Conservation (phyloP, 2,113 vertebrate species). For the Acanthisitta chloris region DNA sequence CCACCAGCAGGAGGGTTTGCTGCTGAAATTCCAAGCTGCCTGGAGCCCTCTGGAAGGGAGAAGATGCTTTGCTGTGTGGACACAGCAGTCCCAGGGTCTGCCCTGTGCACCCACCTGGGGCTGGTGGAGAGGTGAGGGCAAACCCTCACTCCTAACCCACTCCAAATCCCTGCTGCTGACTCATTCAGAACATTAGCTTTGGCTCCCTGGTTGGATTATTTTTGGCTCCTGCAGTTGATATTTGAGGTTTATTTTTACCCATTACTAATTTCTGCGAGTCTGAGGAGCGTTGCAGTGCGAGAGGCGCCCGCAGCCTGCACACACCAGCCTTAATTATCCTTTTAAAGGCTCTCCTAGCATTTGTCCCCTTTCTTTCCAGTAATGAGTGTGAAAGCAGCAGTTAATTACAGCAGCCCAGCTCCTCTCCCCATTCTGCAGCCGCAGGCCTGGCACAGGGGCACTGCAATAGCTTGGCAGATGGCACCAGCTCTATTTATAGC, state of each 20-base stretch:
- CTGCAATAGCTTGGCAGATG: slow-evolving; percentile 77
- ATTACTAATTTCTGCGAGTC: background rate
- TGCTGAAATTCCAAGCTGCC: background rate
- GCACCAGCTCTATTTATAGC: slow-evolving; percentile 77
- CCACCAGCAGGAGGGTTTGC: background rate
- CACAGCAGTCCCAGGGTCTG: background rate
- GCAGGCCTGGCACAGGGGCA: no score
- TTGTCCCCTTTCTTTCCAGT: background rate
- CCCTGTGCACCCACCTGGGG: background rate
- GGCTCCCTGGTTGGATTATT: background rate
- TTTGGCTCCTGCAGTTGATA: background rate
- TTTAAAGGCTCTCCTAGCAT: background rate
- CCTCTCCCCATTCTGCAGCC: slow-evolving; percentile 62
- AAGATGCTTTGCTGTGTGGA: background rate
- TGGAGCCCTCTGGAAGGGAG: background rate
- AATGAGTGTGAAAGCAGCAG: slow-evolving; percentile 36
- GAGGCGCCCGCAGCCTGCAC: background rate
- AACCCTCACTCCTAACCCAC: accelerated
- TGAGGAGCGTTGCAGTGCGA: background rate
- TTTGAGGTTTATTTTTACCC: slow-evolving; percentile 29
- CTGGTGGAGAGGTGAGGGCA: background rate
- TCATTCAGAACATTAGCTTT: background rate
- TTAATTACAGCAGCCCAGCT: slow-evolving; percentile 58
- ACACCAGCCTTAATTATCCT: background rate
- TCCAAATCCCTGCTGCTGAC: background rate